A percentile compares a stretch with the other conserved stretches of the same genome.
Evolutionary conservation across 2,797 vertebrate genomes (phyloP).

Genomic region (Oceanodroma leucorhoa): DNA sequence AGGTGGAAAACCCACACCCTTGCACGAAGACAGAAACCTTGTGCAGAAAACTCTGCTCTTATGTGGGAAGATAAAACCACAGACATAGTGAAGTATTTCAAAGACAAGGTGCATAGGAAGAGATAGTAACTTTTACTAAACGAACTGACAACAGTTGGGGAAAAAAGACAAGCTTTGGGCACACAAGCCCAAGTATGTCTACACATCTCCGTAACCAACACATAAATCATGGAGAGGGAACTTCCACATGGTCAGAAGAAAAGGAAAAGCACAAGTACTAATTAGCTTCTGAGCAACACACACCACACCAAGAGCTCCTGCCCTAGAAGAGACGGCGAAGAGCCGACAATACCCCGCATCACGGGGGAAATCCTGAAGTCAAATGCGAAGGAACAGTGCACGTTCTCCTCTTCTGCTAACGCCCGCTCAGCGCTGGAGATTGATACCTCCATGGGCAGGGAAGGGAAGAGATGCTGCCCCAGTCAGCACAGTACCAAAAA

Average conservation of each 20-base stretch:
- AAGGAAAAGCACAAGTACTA: background rate
- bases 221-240: background rate
- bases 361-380: background rate
- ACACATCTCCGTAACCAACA: background rate
- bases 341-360: background rate
- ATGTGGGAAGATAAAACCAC: background rate
- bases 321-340: background rate
- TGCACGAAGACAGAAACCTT: background rate
- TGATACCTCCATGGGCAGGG: accelerated
- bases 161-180: background rate
- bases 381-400: accelerated
- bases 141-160: background rate
- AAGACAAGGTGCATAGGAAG: background rate
- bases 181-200: background rate
- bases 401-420: background rate
- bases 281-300: background rate
- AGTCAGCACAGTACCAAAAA: background rate
- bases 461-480: background rate
- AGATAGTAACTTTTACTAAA: background rate
- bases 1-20: background rate
- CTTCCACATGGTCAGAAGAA: background rate
- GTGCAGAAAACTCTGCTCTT: background rate
- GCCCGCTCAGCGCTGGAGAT: background rate
- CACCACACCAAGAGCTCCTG: background rate
- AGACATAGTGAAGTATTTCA: background rate